Evolutionary conservation across 2,797 vertebrate genomes (phyloP), one percentile per base, ranked within the genome.

Genomic region (Syngnathus rostellatus): DNA sequence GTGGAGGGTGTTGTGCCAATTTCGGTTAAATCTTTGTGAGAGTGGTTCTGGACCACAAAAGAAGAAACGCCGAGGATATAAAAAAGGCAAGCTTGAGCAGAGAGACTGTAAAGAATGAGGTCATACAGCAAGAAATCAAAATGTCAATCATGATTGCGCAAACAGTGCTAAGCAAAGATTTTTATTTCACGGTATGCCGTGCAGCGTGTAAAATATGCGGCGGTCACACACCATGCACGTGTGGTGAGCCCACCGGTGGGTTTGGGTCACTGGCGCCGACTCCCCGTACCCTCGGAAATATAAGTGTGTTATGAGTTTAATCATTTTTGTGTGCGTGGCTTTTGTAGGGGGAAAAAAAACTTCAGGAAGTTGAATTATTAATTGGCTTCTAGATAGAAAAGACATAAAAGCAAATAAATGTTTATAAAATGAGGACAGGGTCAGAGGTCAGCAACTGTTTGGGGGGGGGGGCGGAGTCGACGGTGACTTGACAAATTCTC

Each of bases 401-500:
- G 25, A 31, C 25, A 31, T 31, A 31, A 31, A 31, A 31, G 31
- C 31, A 31, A 31, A 31, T 31, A 31, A 2, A 31, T 31, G 2
- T 31, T 31, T 38, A 8, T 58, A 7, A 58, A 58, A 37, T 16
- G 31, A 60, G 38, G 16, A 61, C 5, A 41, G 40, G 63, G 48
- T 9, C 50, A 46, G 62, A 16, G 63, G 31, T 19, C 50, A 51
- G 61, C 2, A 64, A 75, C 74, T 31, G 68, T 46, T 64, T 64
- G 58, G 72, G 76, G 72, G 65, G 71, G 64, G 17, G 70, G 80
- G 83, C 83, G 83, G 76, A 75, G 62, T 73, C 59, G 45, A 79
- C 80, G 58, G 72, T 51, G 69, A 63, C 51, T 68, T 62, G 84
- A 78, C 74, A 81, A 74, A 86, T 80, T 86, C 81, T 78, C 75